Evolutionary conservation across 2,888 invertebrate genomes (phyloP).

Genomic region (Scelioninae gen. 1): DNA sequence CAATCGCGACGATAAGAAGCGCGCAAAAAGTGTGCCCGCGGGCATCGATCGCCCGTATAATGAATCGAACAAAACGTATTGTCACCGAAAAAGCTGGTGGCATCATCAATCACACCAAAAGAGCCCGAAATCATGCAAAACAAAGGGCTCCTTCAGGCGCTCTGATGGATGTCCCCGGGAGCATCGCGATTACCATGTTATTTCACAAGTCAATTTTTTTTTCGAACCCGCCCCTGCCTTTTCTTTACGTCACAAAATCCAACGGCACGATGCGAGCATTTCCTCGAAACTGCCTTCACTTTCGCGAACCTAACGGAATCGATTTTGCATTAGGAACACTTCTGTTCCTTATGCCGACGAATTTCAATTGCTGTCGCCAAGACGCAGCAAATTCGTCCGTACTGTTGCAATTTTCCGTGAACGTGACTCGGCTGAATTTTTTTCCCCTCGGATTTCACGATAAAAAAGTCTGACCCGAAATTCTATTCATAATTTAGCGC

Average conservation of each 20-base stretch:
- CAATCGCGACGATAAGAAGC: constrained; percentile 53
- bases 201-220: constrained; percentile 47
- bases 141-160: constrained; percentile 52
- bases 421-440: constrained; percentile 51
- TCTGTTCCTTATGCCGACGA: constrained; percentile 65
- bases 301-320: constrained; percentile 74
- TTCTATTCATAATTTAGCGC: neutral
- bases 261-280: constrained; percentile 58
- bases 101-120: constrained; percentile 56
- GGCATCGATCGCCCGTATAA: constrained; percentile 58
- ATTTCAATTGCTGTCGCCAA: constrained; percentile 67
- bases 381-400: constrained; percentile 49
- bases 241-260: constrained; percentile 48
- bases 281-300: constrained; percentile 73
- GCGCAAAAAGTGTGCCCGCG: constrained; percentile 6
- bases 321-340: constrained; percentile 79
- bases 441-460: constrained; percentile 38
- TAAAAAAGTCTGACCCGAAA: constrained; percentile 22
- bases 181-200: constrained; percentile 61
- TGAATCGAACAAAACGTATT: constrained; percentile 63
- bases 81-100: constrained; percentile 51
- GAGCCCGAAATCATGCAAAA: constrained; percentile 61
- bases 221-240: no score
- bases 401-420: constrained; percentile 33
- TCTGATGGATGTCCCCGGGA: constrained; percentile 57